phyloP scores from a whole-genome alignment of 2,797 vertebrate genomes.

The Harpagifer antarcticus region DNA sequence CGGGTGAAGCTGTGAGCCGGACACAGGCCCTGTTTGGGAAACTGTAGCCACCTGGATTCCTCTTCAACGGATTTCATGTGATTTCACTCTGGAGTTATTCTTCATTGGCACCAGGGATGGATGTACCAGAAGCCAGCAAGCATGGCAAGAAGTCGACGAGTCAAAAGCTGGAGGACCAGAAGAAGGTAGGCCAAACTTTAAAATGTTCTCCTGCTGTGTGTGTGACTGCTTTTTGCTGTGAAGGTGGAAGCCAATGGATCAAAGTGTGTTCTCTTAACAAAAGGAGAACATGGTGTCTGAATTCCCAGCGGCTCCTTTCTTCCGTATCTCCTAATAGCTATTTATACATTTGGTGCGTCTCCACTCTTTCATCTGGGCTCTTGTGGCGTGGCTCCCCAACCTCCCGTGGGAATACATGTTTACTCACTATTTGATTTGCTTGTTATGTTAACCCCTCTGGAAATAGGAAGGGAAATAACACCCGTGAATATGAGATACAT shows the following conservation, averaged over 20 bases:
- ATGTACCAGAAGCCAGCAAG: constrained; percentile 94
- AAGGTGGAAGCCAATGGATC: constrained; percentile 14
- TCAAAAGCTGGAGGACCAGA: constrained; percentile 99
- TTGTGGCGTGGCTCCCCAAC: constrained; percentile 37
- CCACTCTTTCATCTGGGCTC: constrained; percentile 59
- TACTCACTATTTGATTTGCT: constrained; percentile 59
- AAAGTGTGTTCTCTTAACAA: constrained; percentile 50
- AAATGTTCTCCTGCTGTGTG: neutral
- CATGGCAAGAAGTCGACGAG: constrained; percentile 96
- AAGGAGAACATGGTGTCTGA: constrained; percentile 53
- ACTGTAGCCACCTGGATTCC: constrained; percentile 72
- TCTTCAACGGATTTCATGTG: constrained; percentile 42
- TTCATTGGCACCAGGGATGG: constrained; percentile 88
- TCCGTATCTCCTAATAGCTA: constrained; percentile 66
- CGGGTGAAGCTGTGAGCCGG: constrained; percentile 72
- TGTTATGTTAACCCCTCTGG: constrained; percentile 59
- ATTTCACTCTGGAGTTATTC: constrained; percentile 79
- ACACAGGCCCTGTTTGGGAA: constrained; percentile 67
- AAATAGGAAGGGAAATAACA: constrained; percentile 38
- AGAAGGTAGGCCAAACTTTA: constrained; percentile 89
- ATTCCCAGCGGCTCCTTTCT: constrained; percentile 54
- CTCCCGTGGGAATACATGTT: constrained; percentile 57
- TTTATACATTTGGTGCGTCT: constrained; percentile 62
- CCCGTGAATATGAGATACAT: constrained; percentile 45
- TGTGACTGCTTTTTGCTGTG: constrained; percentile 4